Conservation (phyloP, 1,140 invertebrate species). For the Hyphantria cunea region DNA sequence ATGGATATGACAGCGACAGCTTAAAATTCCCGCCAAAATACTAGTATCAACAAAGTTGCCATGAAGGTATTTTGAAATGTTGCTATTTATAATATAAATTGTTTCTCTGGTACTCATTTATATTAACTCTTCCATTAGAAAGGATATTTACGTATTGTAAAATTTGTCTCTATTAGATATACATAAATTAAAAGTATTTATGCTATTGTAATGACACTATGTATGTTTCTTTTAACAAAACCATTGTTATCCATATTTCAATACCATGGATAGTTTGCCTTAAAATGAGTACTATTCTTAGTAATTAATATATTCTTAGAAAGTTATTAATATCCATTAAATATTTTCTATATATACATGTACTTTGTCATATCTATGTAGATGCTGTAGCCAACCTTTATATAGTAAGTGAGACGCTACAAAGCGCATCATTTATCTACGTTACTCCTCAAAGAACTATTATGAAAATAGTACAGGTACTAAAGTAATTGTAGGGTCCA, state of each 20-base stretch:
- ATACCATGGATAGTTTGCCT: background rate
- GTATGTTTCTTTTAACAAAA: too few relatives aligned
- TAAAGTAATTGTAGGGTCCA: conserved; percentile 53
- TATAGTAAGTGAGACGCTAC: conserved; percentile 15
- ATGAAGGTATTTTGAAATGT: background rate
- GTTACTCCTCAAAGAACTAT: conserved; percentile 36
- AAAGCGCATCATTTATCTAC: conserved; percentile 24
- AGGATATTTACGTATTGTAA: too few relatives aligned
- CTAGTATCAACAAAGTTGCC: conserved; percentile 2
- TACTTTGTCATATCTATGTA: conserved; percentile 24
- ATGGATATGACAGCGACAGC: conserved; percentile 19
- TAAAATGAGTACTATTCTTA: background rate
- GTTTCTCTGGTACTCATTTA: background rate
- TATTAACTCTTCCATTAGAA: too few relatives aligned
- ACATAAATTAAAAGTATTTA: too few relatives aligned
- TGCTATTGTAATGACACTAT: too few relatives aligned
- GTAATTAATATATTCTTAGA: background rate
- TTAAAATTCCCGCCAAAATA: conserved; percentile 23
- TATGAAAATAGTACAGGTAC: conserved; percentile 48
- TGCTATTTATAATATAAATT: conserved; percentile 7
- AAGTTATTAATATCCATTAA: background rate
- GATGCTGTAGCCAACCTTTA: conserved; percentile 4
- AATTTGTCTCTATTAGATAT: too few relatives aligned
- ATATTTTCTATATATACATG: too few relatives aligned
- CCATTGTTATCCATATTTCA: too few relatives aligned